A percentile compares a stretch with the other conserved stretches of the same genome.
phyloP scores from a whole-genome alignment of 1,140 invertebrate species.

The Cyrtorhinus lividipennis region DNA sequence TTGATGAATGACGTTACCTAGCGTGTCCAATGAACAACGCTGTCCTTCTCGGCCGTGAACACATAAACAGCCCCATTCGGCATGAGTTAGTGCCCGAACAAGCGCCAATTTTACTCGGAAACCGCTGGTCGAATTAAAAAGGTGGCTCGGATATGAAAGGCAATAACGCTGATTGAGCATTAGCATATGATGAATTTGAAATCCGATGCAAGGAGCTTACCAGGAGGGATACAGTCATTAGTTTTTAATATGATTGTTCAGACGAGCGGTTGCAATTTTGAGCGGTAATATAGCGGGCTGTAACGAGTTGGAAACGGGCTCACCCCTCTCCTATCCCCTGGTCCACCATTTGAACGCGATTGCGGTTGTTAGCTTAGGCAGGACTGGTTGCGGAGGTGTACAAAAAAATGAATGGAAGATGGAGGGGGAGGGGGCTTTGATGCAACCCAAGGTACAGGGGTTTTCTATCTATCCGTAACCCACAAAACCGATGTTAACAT shows the following conservation, averaged over 20 bases:
- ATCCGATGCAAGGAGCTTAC: neutral
- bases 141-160: neutral
- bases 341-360: neutral
- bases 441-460: neutral
- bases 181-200: neutral
- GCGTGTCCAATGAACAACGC: too few relatives aligned
- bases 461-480: neutral
- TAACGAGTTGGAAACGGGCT: neutral
- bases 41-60: too few relatives aligned
- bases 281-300: neutral
- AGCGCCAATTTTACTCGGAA: neutral
- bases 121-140: neutral
- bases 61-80: neutral
- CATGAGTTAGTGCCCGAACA: neutral
- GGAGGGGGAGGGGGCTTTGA: neutral
- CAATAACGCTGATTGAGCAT: neutral
- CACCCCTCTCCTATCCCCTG: neutral
- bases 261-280: neutral
- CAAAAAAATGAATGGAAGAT: neutral
- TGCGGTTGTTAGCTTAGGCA: neutral
- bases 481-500: neutral
- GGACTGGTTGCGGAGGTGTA: neutral
- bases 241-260: neutral
- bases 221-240: neutral
- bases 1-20: too few relatives aligned